phyloP scores from a whole-genome alignment of 2,888 invertebrate species.

The Loripinus fragilis region DNA sequence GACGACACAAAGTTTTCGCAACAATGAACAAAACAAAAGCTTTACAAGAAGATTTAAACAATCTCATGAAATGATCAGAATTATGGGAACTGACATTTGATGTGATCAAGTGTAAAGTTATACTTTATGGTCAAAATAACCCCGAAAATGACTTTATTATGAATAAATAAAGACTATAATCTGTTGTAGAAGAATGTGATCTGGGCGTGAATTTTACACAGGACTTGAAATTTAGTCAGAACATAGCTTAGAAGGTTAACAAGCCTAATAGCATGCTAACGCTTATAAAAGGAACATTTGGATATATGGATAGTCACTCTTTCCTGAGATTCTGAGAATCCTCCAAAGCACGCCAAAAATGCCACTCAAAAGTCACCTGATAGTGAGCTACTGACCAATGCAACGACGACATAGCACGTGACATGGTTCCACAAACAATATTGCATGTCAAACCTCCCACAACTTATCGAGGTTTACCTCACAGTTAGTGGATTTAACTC shows the following conservation, averaged over 20 bases:
- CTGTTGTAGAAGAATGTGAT: not conserved
- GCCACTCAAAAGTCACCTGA: no score
- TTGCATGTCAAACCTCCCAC: no score
- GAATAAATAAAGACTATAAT: slow-evolving; percentile 14
- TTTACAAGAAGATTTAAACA: slow-evolving; percentile 13
- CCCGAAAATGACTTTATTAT: slow-evolving; percentile 16
- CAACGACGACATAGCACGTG: no score
- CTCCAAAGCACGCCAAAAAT: no score
- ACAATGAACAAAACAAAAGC: not conserved
- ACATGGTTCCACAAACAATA: no score
- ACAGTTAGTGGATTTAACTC: no score
- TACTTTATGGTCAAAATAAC: slow-evolving; percentile 28
- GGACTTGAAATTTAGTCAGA: slow-evolving; percentile 25
- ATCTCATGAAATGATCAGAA: slow-evolving; percentile 16
- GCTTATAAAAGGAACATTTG: slow-evolving; percentile 30
- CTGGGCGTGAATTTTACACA: slow-evolving; percentile 18
- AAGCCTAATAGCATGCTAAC: slow-evolving; percentile 35
- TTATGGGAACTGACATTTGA: slow-evolving; percentile 25
- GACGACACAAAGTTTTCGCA: slow-evolving; percentile 25
- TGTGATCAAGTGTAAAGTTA: slow-evolving; percentile 28
- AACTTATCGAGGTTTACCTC: no score
- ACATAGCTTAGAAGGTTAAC: slow-evolving; percentile 34
- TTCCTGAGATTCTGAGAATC: slow-evolving; percentile 23
- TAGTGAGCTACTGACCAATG: no score
- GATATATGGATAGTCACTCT: slow-evolving; percentile 14